Evolutionary conservation across 2,113 vertebrate genomes (phyloP), one percentile per base, ranked within the genome.

Genomic region (Gila orcuttii): DNA sequence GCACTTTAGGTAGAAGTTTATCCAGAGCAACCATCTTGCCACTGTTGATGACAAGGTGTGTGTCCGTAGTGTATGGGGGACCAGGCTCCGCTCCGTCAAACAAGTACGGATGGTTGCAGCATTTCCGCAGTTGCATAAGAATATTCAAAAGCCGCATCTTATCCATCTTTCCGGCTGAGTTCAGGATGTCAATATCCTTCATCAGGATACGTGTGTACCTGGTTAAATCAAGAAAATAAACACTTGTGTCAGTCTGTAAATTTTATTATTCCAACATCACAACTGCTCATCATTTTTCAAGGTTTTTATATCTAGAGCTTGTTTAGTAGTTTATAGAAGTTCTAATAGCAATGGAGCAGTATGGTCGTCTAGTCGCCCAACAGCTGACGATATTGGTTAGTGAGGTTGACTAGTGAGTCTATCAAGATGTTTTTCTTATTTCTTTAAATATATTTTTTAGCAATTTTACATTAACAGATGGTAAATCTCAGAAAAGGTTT

Each of bases 121-220:
- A 97, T 39, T 97, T 97, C 17, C 96, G 91, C 85, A 97, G 90
- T 88, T 97, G 96, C 96, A 97, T 97, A 88, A 97, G 91, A 87
- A 97, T 97, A 85, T 97, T 97, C 91, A 97, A 91, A 87, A 97
- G 92, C 7, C 96, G 93, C 96, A 97, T 97, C 91, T 97, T 97
- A 89, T 97, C 96, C 96, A 96, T 96, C 78, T 97, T 97, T 60
- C 96, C 96, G 64, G 96, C 93, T 50, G 96, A 97, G 88, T 97
- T 97, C 86, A 97, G 93, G 91, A 97, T 95, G 86, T 97, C 96
- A 3, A 97, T 97, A 88, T 97, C 96, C 90, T 97, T 97, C 96
- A 97, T 97, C 90, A 97, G 91, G 82, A 97, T 97, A 88, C 94
- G 96, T 21, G 96, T 97, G 86, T 97, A 97, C 96, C 96, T 97